Evolutionary conservation across 2,888 invertebrate species (phyloP).

Genomic region (Siphonodentalium dalli): DNA sequence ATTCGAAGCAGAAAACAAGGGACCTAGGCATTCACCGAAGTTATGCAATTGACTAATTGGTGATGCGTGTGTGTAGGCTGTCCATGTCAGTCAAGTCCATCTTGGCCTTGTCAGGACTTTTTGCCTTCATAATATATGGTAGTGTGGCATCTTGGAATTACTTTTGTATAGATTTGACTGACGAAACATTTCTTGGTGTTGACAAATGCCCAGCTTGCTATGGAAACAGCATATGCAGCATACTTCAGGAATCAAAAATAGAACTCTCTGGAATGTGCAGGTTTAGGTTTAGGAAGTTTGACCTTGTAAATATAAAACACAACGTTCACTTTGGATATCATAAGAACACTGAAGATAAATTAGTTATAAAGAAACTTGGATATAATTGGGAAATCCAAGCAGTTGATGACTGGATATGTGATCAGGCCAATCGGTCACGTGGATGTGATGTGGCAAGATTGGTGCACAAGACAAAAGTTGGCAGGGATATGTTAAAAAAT

Average conservation of each 20-base stretch:
- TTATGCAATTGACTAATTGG: no score
- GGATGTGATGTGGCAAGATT: slow-evolving; percentile 67
- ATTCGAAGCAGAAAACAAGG: no score
- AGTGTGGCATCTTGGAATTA: no score
- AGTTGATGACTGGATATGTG: slow-evolving; percentile 71
- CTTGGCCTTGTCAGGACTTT: no score
- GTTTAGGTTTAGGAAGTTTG: slow-evolving; percentile 63
- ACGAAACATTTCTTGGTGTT: slow-evolving; percentile 52
- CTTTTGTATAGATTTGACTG: no score
- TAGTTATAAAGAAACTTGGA: slow-evolving; percentile 79
- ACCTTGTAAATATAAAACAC: slow-evolving; percentile 73
- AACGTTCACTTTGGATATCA: slow-evolving; percentile 76
- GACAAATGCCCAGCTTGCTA: slow-evolving; percentile 77
- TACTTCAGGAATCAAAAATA: slow-evolving; percentile 71
- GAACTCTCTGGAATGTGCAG: slow-evolving; percentile 51
- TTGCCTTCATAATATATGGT: no score
- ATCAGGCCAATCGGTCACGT: slow-evolving; percentile 38
- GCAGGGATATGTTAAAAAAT: slow-evolving; percentile 35
- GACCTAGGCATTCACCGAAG: no score
- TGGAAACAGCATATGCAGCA: slow-evolving; percentile 74
- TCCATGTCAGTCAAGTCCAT: no score
- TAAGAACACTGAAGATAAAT: slow-evolving; percentile 64
- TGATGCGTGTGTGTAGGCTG: no score
- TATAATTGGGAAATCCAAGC: slow-evolving; percentile 72
- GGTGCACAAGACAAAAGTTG: slow-evolving; percentile 44